Percentiles rank a stretch among this genome's conserved stretches.
These are phyloP conservation scores for Semnopithecus entellus DNA, from an alignment of 2,113 vertebrate species.

Conservation along the genomic window DNA sequence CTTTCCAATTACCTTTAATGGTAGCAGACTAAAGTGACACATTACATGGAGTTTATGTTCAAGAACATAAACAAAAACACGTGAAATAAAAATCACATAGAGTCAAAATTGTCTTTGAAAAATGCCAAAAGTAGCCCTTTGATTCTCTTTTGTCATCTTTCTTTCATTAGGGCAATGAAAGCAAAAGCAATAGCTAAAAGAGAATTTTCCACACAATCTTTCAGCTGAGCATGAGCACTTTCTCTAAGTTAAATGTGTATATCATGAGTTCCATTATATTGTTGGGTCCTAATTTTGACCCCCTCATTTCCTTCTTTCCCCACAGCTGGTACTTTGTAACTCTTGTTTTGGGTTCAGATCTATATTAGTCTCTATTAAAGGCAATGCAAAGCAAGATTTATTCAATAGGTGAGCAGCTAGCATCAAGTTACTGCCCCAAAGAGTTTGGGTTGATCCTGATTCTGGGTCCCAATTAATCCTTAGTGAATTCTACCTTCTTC, in stretches of 20 bases:
- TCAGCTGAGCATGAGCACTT: not conserved
- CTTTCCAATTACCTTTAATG: not conserved
- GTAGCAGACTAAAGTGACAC: not conserved
- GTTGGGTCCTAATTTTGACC: not conserved
- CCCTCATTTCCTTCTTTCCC: not conserved
- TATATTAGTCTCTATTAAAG: not conserved
- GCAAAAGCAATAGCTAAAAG: not conserved
- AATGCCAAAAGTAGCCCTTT: not conserved
- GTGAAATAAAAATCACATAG: not conserved
- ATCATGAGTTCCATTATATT: not conserved
- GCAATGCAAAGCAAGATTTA: not conserved
- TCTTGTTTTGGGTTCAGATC: not conserved
- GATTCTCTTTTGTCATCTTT: not conserved
- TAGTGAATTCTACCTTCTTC: not conserved
- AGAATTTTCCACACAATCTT: not conserved
- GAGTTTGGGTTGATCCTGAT: not conserved
- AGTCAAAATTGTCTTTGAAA: constrained; percentile 15
- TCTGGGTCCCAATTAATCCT: not conserved
- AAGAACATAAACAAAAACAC: not conserved
- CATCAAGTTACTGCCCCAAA: not conserved
- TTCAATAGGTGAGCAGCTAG: not conserved
- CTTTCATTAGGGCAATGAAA: not conserved
- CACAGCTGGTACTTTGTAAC: not conserved
- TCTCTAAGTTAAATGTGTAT: not conserved
- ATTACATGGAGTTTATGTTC: not conserved